Conservation (phyloP, 2,797 vertebrate genomes). For the Cuculus canorus region DNA sequence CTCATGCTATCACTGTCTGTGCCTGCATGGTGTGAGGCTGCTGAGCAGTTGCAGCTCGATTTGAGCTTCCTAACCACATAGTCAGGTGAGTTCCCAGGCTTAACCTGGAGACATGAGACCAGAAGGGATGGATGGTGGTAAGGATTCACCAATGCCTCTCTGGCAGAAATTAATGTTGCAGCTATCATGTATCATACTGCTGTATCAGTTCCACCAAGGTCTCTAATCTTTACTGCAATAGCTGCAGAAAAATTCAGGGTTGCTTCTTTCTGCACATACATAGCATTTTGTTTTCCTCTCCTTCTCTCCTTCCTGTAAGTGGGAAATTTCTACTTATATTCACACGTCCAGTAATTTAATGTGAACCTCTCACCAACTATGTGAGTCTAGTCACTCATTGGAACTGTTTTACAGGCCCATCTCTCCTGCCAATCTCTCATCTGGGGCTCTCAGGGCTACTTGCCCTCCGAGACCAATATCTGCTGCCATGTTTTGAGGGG, state of each 20-base stretch:
- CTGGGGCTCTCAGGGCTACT: not conserved
- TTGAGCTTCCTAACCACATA: not conserved
- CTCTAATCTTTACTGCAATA: not conserved
- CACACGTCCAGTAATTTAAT: not conserved
- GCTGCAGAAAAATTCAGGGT: not conserved
- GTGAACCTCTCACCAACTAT: not conserved
- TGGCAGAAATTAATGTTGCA: not conserved
- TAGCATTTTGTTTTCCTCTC: not conserved
- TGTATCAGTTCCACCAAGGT: not conserved
- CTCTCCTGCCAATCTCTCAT: not conserved
- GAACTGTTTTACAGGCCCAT: not conserved
- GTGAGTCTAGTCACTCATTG: not conserved
- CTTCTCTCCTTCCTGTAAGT: not conserved
- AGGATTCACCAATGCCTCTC: not conserved
- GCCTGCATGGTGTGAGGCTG: not conserved
- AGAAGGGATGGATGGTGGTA: not conserved
- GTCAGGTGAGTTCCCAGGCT: not conserved
- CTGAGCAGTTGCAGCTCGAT: not conserved
- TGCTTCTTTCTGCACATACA: fast-evolving
- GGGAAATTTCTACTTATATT: not conserved
- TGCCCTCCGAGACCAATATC: not conserved
- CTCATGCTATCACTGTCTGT: not conserved
- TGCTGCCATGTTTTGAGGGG: not conserved
- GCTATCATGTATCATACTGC: not conserved
- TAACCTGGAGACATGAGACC: not conserved